Evolutionary conservation across 1,140 invertebrate species (phyloP), one percentile per base, ranked within the genome.

Genomic region (Asbolus verrucosus): DNA sequence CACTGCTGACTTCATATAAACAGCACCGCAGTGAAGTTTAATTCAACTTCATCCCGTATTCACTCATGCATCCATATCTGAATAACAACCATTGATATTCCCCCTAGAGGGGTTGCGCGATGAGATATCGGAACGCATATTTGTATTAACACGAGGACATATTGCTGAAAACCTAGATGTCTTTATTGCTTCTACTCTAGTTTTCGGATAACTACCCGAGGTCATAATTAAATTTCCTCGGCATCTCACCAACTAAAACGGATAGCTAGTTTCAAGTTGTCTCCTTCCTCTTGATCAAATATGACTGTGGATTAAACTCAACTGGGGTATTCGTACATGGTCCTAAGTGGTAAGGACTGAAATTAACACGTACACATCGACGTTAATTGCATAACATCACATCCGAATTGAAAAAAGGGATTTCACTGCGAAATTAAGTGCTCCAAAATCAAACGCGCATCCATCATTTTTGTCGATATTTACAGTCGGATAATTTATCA

Each of bases 381-480:
- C n/a, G n/a, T n/a, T n/a, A n/a, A n/a, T n/a, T n/a, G n/a, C n/a
- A n/a, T n/a, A n/a, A 46, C 14, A 5, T n/a, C 41, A 46, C 1
- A 19, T 46, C 14, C 15, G 19, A 21, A 54, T 54, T 54, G 27
- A 54, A 27, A n/a, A 54, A n/a, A 13, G 2, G 46, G 18, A 11
- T 30, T 11, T 11, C 6, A 54, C 24, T 21, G 46, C 46, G 46
- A 54, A 54, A 54, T 54, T 54, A 54, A 54, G 46, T 54, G 21
- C 46, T 54, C 21, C 46, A 27, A 54, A 54, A 54, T 54, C 46
- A 54, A 54, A 54, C 46, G 27, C 46, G 21, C 46, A 54, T 54
- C 46, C 46, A 54, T 54, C 46, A 54, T 27, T 54, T 54, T 54
- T 54, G 46, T 54, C 46, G 46, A 54, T 54, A 54, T 54, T 54